A percentile compares a stretch with the other conserved stretches of the same genome.
Conservation (phyloP, 2,113 vertebrate species). For the Grantiella picta region DNA sequence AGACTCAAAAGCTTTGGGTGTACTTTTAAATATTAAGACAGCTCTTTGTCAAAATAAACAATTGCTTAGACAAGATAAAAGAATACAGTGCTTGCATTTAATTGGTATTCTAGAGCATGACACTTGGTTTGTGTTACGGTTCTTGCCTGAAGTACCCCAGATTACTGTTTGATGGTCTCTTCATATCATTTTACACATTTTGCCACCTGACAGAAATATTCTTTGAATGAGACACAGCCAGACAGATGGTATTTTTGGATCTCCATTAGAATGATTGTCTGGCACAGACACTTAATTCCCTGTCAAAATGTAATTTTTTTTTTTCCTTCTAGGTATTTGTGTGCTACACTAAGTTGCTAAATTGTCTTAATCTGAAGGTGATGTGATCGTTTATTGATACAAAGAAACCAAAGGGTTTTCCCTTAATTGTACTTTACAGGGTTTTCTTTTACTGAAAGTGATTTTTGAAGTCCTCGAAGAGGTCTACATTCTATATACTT, state of each 20-base stretch:
- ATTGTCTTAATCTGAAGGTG: background rate
- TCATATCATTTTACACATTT: background rate
- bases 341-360: background rate
- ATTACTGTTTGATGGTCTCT: background rate
- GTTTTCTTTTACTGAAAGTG: background rate
- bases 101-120: background rate
- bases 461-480: background rate
- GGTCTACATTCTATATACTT: background rate
- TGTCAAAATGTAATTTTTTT: constrained; percentile 2
- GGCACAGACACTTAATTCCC: background rate
- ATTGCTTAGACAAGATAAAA: background rate
- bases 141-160: background rate
- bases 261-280: background rate
- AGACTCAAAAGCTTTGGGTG: background rate
- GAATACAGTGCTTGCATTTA: background rate
- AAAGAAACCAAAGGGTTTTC: background rate
- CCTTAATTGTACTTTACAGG: background rate
- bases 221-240: background rate
- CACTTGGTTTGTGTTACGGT: background rate
- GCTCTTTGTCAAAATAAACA: background rate
- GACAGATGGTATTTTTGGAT: constrained; percentile 30
- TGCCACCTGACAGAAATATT: background rate
- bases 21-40: background rate
- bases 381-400: background rate
- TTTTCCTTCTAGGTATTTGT: background rate